Conservation (phyloP, 2,888 invertebrate species). For the Eristalinus aeneus region DNA sequence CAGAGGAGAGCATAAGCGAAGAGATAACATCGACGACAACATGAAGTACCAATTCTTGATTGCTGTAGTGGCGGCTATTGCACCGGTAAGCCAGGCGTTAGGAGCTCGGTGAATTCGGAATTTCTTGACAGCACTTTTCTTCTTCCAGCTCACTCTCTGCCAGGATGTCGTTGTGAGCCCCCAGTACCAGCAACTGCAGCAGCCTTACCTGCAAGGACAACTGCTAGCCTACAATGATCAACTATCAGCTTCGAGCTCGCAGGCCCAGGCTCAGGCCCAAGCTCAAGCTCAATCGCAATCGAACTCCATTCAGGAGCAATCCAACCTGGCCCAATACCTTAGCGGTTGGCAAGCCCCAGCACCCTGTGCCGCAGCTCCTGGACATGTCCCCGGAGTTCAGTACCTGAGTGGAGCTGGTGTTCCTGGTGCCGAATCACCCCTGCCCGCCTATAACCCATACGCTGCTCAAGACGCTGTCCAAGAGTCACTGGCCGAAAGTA, state of each 20-base stretch:
- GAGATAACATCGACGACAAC: slow-evolving; percentile 59
- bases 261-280: slow-evolving; percentile 50
- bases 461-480: slow-evolving; percentile 75
- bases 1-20: slow-evolving; percentile 58
- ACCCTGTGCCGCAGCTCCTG: not conserved
- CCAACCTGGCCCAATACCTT: slow-evolving; percentile 22
- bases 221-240: slow-evolving; percentile 9
- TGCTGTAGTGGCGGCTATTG: slow-evolving; percentile 76
- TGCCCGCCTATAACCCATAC: slow-evolving; percentile 48
- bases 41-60: slow-evolving; percentile 77
- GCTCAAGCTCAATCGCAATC: slow-evolving; percentile 38
- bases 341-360: not conserved
- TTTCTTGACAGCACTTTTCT: slow-evolving; percentile 18
- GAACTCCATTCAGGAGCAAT: not conserved
- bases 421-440: slow-evolving; percentile 33
- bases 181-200: slow-evolving; percentile 15
- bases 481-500: slow-evolving; percentile 76
- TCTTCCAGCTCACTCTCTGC: slow-evolving; percentile 40
- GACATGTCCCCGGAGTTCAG: not conserved
- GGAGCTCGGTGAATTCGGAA: not conserved
- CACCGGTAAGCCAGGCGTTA: slow-evolving; percentile 76
- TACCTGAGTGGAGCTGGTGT: slow-evolving; percentile 28
- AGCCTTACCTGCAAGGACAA: slow-evolving; percentile 5
- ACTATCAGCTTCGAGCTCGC: slow-evolving; percentile 9
- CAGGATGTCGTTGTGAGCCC: slow-evolving; percentile 23